Evolutionary conservation across 2,888 invertebrate genomes (phyloP).

Genomic region (Lithophane semibrunnea): DNA sequence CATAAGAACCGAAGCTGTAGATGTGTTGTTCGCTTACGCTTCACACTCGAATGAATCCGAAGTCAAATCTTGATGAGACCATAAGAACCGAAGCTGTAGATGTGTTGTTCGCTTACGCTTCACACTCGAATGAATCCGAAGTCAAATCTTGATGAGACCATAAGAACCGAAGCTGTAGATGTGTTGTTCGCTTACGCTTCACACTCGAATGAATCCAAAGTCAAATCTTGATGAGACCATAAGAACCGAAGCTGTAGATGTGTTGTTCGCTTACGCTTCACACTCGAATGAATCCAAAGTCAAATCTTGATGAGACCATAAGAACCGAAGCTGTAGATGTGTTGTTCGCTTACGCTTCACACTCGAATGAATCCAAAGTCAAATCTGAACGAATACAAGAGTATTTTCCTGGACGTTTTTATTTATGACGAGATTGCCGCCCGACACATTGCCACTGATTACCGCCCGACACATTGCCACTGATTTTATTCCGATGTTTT

Average conservation of each 20-base stretch:
- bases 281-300: too few relatives aligned
- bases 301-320: too few relatives aligned
- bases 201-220: too few relatives aligned
- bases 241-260: too few relatives aligned
- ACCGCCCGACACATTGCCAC: conserved; percentile 42
- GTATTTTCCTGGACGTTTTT: conserved; percentile 57
- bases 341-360: too few relatives aligned
- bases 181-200: too few relatives aligned
- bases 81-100: conserved; percentile 68
- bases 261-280: too few relatives aligned
- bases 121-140: conserved; percentile 67
- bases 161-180: too few relatives aligned
- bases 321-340: too few relatives aligned
- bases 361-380: too few relatives aligned
- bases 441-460: conserved; percentile 50
- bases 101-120: conserved; percentile 67
- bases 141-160: too few relatives aligned
- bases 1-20: conserved; percentile 68
- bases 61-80: conserved; percentile 72
- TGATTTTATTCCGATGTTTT: conserved; percentile 52
- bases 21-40: conserved; percentile 67
- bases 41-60: conserved; percentile 67
- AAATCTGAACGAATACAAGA: conserved; percentile 45
- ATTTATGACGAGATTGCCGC: conserved; percentile 59
- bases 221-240: too few relatives aligned